Conservation (phyloP, 2,113 vertebrate genomes). For the Lucifuga dentata region DNA sequence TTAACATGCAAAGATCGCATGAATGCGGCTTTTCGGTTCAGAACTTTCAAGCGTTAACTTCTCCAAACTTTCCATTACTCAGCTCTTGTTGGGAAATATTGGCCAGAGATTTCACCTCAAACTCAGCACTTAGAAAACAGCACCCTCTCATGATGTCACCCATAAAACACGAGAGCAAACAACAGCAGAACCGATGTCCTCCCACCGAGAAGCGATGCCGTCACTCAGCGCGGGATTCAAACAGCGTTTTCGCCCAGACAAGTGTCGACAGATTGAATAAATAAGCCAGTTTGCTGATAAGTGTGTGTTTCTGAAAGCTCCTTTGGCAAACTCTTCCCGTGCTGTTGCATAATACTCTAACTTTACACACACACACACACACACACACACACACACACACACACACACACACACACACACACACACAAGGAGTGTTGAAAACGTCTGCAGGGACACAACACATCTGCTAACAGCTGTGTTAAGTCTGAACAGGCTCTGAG, state of each 20-base stretch:
- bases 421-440: too few relatives aligned
- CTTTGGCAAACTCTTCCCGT: slow-evolving; percentile 2
- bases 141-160: slow-evolving; percentile 35
- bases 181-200: background rate
- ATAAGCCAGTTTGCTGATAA: slow-evolving; percentile 4
- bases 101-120: slow-evolving; percentile 8
- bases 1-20: background rate
- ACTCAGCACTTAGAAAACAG: slow-evolving; percentile 14
- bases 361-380: too few relatives aligned
- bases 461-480: too few relatives aligned
- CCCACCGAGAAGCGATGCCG: background rate
- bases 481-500: too few relatives aligned
- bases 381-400: background rate
- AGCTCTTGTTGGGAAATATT: slow-evolving; percentile 28
- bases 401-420: background rate
- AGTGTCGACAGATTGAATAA: slow-evolving; percentile 21
- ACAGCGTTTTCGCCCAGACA: background rate
- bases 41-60: too few relatives aligned
- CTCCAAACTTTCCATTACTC: background rate
- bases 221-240: background rate
- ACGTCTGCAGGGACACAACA: too few relatives aligned
- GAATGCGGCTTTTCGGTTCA: too few relatives aligned
- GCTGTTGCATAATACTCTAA: slow-evolving; percentile 19
- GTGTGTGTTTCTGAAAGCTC: slow-evolving; percentile 14
- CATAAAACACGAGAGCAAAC: slow-evolving; percentile 1